A percentile compares a stretch with the other conserved stretches of the same genome.
Conservation (phyloP, 1,140 invertebrate species). For the Parapsyche elsis region DNA sequence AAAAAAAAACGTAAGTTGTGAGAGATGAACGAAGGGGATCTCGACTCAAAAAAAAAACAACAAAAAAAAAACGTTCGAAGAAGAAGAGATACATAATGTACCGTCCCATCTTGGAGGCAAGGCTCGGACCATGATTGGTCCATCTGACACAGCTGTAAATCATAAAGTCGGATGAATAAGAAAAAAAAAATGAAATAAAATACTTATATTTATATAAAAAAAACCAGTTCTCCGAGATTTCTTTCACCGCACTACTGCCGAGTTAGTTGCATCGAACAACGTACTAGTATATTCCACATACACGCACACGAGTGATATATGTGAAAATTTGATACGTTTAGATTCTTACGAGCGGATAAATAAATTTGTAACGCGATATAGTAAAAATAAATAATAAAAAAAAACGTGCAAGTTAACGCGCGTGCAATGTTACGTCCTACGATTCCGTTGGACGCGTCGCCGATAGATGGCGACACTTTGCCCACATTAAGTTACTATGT, state of each 20-base stretch:
- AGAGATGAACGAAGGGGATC: conserved; percentile 2
- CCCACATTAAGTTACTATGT: background rate
- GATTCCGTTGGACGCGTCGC: background rate
- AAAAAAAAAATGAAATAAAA: background rate
- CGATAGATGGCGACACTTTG: conserved; percentile 7
- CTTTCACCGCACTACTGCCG: conserved; percentile 38
- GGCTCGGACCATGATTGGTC: conserved; percentile 52
- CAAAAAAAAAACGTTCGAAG: conserved; percentile 32
- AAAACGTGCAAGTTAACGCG: background rate
- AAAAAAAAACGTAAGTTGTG: background rate
- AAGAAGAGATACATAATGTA: conserved; percentile 48
- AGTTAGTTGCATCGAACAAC: conserved; percentile 15
- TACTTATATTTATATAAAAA: conserved; percentile 25
- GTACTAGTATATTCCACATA: conserved; percentile 35
- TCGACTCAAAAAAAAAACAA: background rate
- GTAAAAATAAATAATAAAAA: background rate
- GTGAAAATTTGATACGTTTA: conserved; percentile 48
- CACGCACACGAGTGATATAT: conserved; percentile 46
- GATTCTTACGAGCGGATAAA: conserved; percentile 8
- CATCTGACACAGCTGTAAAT: conserved; percentile 49
- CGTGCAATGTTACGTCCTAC: background rate
- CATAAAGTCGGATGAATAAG: conserved; percentile 49
- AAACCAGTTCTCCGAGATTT: conserved; percentile 53
- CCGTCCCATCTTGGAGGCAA: conserved; percentile 53
- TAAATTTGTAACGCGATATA: conserved; percentile 44